Base-by-base conservation (phyloP, 1,140 invertebrate species). In the Aphaenogaster ashmeadi region DNA sequence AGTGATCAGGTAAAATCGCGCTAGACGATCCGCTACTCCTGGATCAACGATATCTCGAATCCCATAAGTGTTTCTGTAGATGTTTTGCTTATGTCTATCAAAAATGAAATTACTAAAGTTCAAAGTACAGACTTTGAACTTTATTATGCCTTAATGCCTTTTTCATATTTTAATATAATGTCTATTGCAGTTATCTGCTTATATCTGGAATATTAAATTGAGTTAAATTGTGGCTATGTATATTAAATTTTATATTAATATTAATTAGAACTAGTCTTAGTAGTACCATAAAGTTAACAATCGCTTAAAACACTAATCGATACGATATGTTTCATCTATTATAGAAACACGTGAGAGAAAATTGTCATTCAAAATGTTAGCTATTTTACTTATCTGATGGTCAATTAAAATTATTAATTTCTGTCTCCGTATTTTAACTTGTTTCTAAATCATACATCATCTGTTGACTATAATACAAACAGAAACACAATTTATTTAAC, bases 1-100 rank as follows among this genome's bases (percentile, higher is more conserved):
- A 15, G 18, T 44, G 38, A 27, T 71, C 44, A 41, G 69, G 38
- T 84, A 74, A 84, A 84, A 84, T 74, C 69, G 83, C 47, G 47
- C 18, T 21, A 38, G 44, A 11, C 47, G 58, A 38, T 47, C 41
- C 72, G 58, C 33, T 15, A 13, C 41, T 66, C 9, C 6, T 38
- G 18, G 15, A n/a, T n/a, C 44, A 36, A 54, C 18, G 33, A 38
- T 27, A 18, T 13, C 5, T 64, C 8, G 54, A 77, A 8, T n/a
- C 33, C 13, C 27, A 11, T 33, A 18, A 66, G 18, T 54, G 11
- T 74, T 47, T 62, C 56, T 8, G 7, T 41, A 27, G 1, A 67
- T 21, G 13, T 62, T 62, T 66, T 6, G 8, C 3, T 66, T 41
- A 15, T 41, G 41, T 9, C 0, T 38, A 41, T 13, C 15, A 44